Conservation (phyloP, 2,113 vertebrate species). For the Kryptolebias marmoratus region DNA sequence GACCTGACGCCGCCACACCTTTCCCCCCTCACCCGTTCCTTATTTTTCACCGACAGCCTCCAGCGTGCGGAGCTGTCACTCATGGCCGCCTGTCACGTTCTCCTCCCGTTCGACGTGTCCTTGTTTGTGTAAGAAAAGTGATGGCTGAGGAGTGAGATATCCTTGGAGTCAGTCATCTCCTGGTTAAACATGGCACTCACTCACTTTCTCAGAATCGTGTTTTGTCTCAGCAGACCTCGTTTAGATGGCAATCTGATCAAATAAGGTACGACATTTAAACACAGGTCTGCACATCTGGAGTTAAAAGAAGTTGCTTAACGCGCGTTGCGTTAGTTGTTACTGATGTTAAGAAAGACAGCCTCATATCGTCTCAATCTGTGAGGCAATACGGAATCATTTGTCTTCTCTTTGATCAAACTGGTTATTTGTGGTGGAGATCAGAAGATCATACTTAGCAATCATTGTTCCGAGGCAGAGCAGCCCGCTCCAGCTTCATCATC, state of each 20-base stretch:
- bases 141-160: conserved; percentile 42
- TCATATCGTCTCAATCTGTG: conserved; percentile 45
- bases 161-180: conserved; percentile 61
- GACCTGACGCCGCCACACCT: conserved; percentile 1
- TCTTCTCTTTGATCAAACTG: conserved; percentile 56
- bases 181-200: conserved; percentile 42
- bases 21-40: not conserved
- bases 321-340: conserved; percentile 1
- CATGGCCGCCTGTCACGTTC: conserved; percentile 51
- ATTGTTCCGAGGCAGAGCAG: conserved; percentile 34
- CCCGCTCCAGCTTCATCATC: conserved; percentile 29
- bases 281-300: not conserved
- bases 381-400: conserved; percentile 56
- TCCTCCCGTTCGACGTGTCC: conserved; percentile 33
- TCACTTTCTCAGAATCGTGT: conserved; percentile 52
- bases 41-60: conserved; percentile 24
- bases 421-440: conserved; percentile 56
- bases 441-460: conserved; percentile 51
- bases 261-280: conserved; percentile 37
- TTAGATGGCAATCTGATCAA: conserved; percentile 36
- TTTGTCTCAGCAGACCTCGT: conserved; percentile 52
- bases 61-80: conserved; percentile 61
- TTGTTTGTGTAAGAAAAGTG: conserved; percentile 62
- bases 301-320: conserved; percentile 34
- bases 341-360: conserved; percentile 8